Base-by-base conservation (phyloP, 1,140 invertebrate genomes). In the Zelostemma sp. region DNA sequence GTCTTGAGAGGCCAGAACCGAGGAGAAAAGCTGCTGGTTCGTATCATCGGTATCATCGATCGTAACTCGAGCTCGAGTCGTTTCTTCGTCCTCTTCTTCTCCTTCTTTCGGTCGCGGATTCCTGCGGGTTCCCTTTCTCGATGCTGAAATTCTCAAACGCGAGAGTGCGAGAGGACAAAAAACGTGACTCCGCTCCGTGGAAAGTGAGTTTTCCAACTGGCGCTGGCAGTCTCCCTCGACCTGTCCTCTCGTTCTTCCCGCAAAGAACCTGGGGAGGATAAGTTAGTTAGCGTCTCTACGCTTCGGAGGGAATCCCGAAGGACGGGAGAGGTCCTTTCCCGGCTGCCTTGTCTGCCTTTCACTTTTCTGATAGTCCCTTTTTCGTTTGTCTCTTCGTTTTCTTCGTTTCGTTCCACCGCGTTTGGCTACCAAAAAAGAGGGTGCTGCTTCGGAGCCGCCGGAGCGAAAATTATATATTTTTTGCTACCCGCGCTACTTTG, bases 221-320 rank as follows among this genome's bases (percentile, higher is more conserved):
- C 16, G 11, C 21, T 31, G 16, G 25, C 17, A 15, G 43, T 19
- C 38, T 17, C 17, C 33, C 19, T 31, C 55, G 41, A 46, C 46
- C 50, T 45, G 33, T 46, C 50, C 48, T 54, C 48, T 35, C 57
- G 47, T 45, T 58, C 17, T 47, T 71, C 60, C 33, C 21, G 33
- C 63, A 49, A 71, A 66, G 62, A 68, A 69, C 72, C 70, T 28
- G 70, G 46, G 5, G 31, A 63, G 69, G 73, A 74, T 80, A 80
- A 80, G 76, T 81, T 80, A 73, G 80, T 81, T 80, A 80, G 72
- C 67, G 59, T 62, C 41, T 70, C 63, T 48, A 31, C 14, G 48
- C 58, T 33, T 28, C 53, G 35, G 19, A 46, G 47, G 28, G 60
- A 55, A 56, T 70, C 56, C 49, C 63, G 55, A 15, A 67, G 60